A percentile compares a stretch with the other conserved stretches of the same genome.
Evolutionary conservation across 2,113 vertebrate genomes (phyloP).

Genomic region (Marcusenius ussheri): DNA sequence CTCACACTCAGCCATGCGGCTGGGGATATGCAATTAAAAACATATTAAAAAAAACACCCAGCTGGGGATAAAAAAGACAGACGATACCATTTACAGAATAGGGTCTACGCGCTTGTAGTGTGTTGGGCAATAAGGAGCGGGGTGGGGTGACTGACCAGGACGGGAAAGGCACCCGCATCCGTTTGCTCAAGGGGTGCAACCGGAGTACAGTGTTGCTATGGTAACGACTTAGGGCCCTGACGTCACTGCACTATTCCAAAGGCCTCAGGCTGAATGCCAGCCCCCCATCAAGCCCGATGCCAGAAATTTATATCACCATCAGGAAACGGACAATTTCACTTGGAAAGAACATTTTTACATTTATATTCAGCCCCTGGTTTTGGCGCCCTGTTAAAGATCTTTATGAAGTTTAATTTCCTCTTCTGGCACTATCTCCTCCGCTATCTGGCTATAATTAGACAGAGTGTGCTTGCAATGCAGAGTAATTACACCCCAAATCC

Average conservation of each 20-base stretch:
- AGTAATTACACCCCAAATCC: background rate
- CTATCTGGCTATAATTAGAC: background rate
- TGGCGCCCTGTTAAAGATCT: background rate
- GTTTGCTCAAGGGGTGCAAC: background rate
- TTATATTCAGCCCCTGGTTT: background rate
- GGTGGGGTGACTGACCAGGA: background rate
- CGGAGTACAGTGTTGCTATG: background rate
- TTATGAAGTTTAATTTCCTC: background rate
- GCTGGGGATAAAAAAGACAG: background rate
- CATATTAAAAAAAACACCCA: background rate
- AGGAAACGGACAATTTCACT: background rate
- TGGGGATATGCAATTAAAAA: background rate
- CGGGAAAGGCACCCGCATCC: background rate
- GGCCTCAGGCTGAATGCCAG: background rate
- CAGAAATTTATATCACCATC: background rate
- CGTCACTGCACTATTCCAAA: background rate
- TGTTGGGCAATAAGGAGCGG: background rate
- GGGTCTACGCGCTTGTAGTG: background rate
- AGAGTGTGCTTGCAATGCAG: background rate
- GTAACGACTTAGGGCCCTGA: background rate
- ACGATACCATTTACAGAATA: background rate
- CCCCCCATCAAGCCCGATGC: background rate
- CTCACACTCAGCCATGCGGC: background rate
- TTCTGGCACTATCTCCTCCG: background rate
- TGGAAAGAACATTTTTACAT: background rate